Base-by-base conservation (phyloP, 2,797 vertebrate species). In the Rhinoraja longicauda region DNA sequence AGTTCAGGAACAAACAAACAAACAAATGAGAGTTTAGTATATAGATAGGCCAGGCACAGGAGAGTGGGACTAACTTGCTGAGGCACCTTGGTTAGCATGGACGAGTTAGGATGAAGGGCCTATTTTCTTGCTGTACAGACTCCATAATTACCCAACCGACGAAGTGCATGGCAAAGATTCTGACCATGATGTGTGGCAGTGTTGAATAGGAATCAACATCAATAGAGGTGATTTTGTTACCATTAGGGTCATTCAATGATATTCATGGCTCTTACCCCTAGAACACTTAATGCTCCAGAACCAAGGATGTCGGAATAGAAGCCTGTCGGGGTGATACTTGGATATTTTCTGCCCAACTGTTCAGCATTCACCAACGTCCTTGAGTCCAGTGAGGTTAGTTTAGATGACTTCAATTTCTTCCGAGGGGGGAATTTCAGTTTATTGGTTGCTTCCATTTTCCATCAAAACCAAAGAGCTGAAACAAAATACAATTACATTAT, bases 251-350 rank as follows among this genome's bases (percentile, higher is more conserved):
- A 73, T 76, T 86, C 90, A 93, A 93, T 93, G 57, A 64, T 1
- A 88, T 67, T 1, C 62, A 93, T 70, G 78, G 93, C 67, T 95
- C 94, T 95, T 95, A 98, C 98, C 94, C 94, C 93, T 0, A 95
- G 94, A 36, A 94, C 93, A 26, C 57, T 88, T 93, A 94, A 94
- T 57, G 95, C 82, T 94, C 94, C 95, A 75, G 95, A 90, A 93
- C 94, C 92, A 93, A 97, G 94, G 73, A 94, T 94, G 15, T 97
- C 96, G 19, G 97, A 96, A 94, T 96, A 97, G 94, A 95, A 94
- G 10, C 94, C 95, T 10, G 78, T 95, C 94, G 96, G 96, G 93
- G 95, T 96, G 75, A 94, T 95, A 10, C 94, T 8, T 0, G 94
- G 95, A 93, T 95, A 94, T 93, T 94, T 96, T 93, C 94, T 95